phyloP scores from a whole-genome alignment of 2,888 invertebrate genomes.

The Plusia festucae region DNA sequence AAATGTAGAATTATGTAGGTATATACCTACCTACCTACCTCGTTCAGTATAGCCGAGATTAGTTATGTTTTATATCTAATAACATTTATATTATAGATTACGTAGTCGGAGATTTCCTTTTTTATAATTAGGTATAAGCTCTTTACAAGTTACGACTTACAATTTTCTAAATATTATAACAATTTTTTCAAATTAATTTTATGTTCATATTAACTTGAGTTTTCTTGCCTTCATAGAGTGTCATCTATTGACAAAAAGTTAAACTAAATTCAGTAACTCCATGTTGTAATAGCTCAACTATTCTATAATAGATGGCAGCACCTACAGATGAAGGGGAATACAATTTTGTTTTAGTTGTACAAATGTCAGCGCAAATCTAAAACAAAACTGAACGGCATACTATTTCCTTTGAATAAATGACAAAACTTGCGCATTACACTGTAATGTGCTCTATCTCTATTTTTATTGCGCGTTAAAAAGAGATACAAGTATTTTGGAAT shows the following conservation, averaged over 20 bases:
- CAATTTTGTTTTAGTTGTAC: background rate
- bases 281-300: conserved; percentile 7
- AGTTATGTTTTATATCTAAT: no score
- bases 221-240: conserved; percentile 8
- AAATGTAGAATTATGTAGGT: no score
- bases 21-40: no score
- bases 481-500: conserved; percentile 32
- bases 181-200: no score
- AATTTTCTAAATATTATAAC: no score
- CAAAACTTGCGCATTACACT: conserved; percentile 15
- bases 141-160: no score
- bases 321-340: background rate
- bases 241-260: conserved; percentile 9
- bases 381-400: conserved; percentile 8
- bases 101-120: no score
- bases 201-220: no score
- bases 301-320: conserved; percentile 25
- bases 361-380: conserved; percentile 7
- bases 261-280: background rate
- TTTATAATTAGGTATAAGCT: no score
- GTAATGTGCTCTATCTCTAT: conserved; percentile 22
- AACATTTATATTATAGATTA: no score
- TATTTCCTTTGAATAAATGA: conserved; percentile 6
- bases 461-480: conserved; percentile 21
- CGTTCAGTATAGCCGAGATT: no score